Evolutionary conservation across 2,113 vertebrate species (phyloP), one percentile per base, ranked within the genome.

Genomic region (Euleptes europaea): DNA sequence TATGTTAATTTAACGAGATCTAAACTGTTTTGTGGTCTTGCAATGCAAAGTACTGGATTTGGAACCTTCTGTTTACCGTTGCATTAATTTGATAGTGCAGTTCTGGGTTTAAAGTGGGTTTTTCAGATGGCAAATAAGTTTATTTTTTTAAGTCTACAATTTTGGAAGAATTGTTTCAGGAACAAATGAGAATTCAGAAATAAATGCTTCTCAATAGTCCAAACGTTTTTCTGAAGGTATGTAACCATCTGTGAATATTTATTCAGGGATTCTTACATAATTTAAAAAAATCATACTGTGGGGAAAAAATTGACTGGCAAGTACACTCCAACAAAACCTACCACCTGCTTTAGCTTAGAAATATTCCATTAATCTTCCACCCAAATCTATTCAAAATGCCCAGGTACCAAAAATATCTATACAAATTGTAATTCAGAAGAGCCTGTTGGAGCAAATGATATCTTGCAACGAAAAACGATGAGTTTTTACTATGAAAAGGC

Each of bases 1-100:
- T n/a, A n/a, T n/a, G n/a, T n/a, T n/a, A n/a, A n/a, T n/a, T 88
- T 93, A 94, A 94, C 87, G 87, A 93, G 90, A 84, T 88, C 84
- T 93, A 89, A 93, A 92, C 92, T 92, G 88, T 76, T 90, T 93
- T 88, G 70, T 73, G 63, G 91, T 89, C 86, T 88, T 88, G 86
- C 92, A 91, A n/a, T 82, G 17, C 21, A 51, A 83, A 83, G 60
- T 84, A 74, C 88, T 92, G 89, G 88, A 85, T 92, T 90, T 90
- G 90, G 78, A 94, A 90, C 88, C 88, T 88, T 67, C 49, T 93
- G 88, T 93, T 95, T 94, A 91, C 93, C 91, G 92, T 90, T 85
- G 86, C 90, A 88, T 93, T 92, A 93, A 87, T 78, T 88, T 77
- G 86, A 87, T 84, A 49, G 84, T 89, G 35, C 78, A 91, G 72